These are phyloP conservation scores for Drosophila watanabei DNA, from an alignment of 1,140 invertebrate species.

Conservation along the genomic window DNA sequence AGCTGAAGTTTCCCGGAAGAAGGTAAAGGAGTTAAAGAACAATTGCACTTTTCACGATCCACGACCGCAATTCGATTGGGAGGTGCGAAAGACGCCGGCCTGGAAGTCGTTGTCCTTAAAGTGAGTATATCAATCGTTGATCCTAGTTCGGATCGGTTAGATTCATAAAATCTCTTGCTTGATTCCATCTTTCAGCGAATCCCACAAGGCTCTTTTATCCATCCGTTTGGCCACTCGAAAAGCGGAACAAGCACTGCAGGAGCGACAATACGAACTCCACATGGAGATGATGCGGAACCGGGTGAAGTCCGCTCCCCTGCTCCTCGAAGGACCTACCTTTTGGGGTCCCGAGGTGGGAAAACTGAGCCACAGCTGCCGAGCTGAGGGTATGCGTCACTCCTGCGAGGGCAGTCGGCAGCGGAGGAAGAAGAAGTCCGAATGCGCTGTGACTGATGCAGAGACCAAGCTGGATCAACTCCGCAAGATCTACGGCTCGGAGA, in stretches of 20 bases:
- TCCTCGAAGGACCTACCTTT: constrained; percentile 78
- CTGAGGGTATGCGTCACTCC: constrained; percentile 63
- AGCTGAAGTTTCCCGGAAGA: constrained; percentile 74
- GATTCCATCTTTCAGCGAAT: constrained; percentile 58
- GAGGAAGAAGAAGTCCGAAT: constrained; percentile 57
- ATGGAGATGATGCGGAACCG: constrained; percentile 84
- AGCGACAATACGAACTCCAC: constrained; percentile 80
- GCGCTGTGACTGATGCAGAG: constrained; percentile 48
- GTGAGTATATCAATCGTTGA: constrained; percentile 39
- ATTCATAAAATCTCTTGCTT: neutral
- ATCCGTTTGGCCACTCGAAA: constrained; percentile 83
- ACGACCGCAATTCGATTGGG: constrained; percentile 74
- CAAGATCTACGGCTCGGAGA: constrained; percentile 74
- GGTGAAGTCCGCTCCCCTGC: constrained; percentile 79
- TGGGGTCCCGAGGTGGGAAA: constrained; percentile 84
- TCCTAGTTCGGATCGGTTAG: neutral
- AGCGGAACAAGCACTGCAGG: constrained; percentile 78
- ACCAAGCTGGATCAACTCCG: constrained; percentile 66
- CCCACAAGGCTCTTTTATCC: constrained; percentile 75
- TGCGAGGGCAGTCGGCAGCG: constrained; percentile 67
- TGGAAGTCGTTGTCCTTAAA: constrained; percentile 82
- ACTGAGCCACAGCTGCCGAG: constrained; percentile 68
- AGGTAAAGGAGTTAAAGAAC: constrained; percentile 76
- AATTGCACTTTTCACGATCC: constrained; percentile 78
- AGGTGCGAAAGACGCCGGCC: constrained; percentile 81